These are phyloP conservation scores for Erpornis zantholeuca DNA, from an alignment of 2,113 vertebrate species.

Conservation along the genomic window DNA sequence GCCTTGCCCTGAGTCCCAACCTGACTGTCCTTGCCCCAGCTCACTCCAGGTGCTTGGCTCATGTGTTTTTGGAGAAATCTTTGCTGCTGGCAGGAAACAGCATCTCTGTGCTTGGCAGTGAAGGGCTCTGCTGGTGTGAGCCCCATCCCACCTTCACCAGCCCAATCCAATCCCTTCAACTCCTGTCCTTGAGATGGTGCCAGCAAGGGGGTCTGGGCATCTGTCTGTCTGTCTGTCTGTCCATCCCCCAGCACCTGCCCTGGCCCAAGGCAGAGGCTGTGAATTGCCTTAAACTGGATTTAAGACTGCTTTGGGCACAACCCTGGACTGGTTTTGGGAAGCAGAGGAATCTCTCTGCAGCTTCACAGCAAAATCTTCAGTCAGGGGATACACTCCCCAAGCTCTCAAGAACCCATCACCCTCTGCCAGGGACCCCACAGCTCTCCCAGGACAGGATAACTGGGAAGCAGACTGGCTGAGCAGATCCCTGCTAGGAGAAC, in stretches of 20 bases:
- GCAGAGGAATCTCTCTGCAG: not conserved
- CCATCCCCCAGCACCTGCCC: not conserved
- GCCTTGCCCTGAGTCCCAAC: not conserved
- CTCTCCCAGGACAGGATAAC: not conserved
- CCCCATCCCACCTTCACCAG: not conserved
- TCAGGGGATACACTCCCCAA: too few relatives aligned
- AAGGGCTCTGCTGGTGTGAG: not conserved
- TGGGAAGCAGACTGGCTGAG: not conserved
- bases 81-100: not conserved
- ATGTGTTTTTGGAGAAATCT: not conserved
- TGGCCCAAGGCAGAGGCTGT: not conserved
- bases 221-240: not conserved
- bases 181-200: accelerated
- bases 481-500: not conserved
- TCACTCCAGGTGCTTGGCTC: not conserved
- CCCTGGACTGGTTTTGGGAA: accelerated
- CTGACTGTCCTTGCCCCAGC: not conserved
- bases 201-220: accelerated
- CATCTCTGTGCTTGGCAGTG: not conserved
- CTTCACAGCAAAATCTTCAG: not conserved
- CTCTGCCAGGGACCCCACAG: not conserved
- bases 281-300: not conserved
- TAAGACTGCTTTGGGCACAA: not conserved
- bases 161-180: not conserved
- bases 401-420: not conserved